These are phyloP conservation scores for Parotocinclus haroldoi DNA, from an alignment of 2,797 vertebrate species.

Conservation along the genomic window DNA sequence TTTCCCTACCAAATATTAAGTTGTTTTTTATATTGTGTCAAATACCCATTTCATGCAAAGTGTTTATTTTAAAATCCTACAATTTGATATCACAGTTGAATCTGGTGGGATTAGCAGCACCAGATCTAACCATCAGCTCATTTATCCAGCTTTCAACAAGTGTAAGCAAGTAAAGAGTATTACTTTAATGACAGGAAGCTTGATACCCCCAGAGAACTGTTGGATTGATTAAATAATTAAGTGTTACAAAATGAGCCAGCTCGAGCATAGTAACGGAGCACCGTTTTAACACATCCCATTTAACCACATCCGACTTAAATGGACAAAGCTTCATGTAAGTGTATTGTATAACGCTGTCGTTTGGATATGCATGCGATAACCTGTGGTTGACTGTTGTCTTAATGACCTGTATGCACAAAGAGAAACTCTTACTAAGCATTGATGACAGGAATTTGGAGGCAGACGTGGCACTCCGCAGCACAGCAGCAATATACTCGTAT, in stretches of 20 bases:
- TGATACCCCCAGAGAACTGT: slow-evolving; percentile 4
- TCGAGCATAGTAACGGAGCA: slow-evolving; percentile 1
- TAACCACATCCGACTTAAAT: neutral
- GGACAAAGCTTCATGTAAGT: too few relatives aligned
- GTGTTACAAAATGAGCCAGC: slow-evolving; percentile 5
- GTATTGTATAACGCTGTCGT: too few relatives aligned
- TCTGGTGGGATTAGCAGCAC: slow-evolving; percentile 22
- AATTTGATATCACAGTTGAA: slow-evolving; percentile 30
- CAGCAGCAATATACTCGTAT: slow-evolving; percentile 90
- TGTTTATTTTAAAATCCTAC: too few relatives aligned
- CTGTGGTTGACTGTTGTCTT: neutral
- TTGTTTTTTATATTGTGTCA: too few relatives aligned
- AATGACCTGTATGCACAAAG: neutral
- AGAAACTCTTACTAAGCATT: neutral
- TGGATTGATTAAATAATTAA: slow-evolving; percentile 20
- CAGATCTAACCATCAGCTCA: slow-evolving; percentile 29
- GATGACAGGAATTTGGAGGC: slow-evolving; percentile 87
- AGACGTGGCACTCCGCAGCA: slow-evolving; percentile 85
- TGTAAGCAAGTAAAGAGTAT: slow-evolving; percentile 39
- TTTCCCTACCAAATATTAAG: too few relatives aligned
- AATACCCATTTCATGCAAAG: too few relatives aligned
- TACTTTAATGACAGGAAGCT: slow-evolving; percentile 35
- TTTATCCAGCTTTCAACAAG: slow-evolving; percentile 39
- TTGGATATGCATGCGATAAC: neutral
- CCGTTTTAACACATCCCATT: neutral